These are phyloP conservation scores for Parazoanthus atlanticus DNA, from an alignment of 92 coral and sea anemone species.

Conservation along the genomic window DNA sequence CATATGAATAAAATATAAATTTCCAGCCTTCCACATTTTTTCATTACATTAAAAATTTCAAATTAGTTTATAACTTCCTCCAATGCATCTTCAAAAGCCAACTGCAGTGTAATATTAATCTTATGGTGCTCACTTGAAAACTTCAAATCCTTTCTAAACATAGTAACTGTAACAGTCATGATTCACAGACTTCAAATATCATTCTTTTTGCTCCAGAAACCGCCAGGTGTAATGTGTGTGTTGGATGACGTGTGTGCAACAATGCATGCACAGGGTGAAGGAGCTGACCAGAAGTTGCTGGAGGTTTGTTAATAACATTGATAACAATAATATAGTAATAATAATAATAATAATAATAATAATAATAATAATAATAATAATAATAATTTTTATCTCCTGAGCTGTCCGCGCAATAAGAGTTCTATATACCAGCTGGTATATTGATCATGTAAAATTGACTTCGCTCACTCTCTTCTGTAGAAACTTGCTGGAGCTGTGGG, in stretches of 20 bases:
- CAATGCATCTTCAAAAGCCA: no score
- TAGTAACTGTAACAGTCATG: no score
- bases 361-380: background rate
- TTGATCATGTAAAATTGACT: background rate
- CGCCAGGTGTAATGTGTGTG: constrained; percentile 98
- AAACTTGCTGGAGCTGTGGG: constrained; percentile 91
- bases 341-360: background rate
- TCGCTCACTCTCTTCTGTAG: constrained; percentile 30
- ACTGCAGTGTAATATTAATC: no score
- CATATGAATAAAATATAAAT: no score
- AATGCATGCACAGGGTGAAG: constrained; percentile 99
- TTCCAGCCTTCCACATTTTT: no score
- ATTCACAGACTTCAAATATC: no score
- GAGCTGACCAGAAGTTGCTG: constrained; percentile 92
- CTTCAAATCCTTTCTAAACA: background rate
- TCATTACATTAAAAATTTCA: no score
- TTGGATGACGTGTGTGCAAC: constrained; percentile 98
- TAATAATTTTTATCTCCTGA: no score
- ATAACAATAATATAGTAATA: background rate
- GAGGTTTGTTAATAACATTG: constrained; percentile 58
- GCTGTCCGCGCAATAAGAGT: no score
- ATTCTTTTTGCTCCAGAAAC: constrained; percentile 65
- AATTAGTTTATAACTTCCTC: no score
- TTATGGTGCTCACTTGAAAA: no score
- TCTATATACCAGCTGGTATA: no score